phyloP scores from a whole-genome alignment of 1,140 invertebrate genomes.

The Drosophila nebulosa region DNA sequence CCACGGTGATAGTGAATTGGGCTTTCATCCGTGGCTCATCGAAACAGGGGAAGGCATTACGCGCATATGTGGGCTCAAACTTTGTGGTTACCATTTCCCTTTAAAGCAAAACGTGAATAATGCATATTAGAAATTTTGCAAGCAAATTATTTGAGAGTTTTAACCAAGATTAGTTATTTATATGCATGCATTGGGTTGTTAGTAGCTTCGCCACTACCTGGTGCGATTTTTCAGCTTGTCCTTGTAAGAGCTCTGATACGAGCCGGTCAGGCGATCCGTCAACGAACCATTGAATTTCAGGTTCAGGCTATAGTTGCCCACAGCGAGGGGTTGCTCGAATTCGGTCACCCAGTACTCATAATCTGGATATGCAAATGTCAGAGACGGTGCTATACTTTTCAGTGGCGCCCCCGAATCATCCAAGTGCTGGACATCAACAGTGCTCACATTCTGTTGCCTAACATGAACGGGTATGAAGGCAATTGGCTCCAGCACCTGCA shows the following conservation, averaged over 20 bases:
- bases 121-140: background rate
- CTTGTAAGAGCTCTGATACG: constrained; percentile 89
- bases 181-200: constrained; percentile 12
- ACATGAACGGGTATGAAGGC: constrained; percentile 87
- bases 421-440: constrained; percentile 50
- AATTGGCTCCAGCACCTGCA: constrained; percentile 84
- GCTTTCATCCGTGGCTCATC: constrained; percentile 98
- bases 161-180: constrained; percentile 6
- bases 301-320: constrained; percentile 84
- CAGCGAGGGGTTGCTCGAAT: constrained; percentile 81
- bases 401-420: constrained; percentile 50
- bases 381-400: constrained; percentile 41
- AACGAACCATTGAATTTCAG: constrained; percentile 88
- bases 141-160: background rate
- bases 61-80: constrained; percentile 96
- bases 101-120: constrained; percentile 44
- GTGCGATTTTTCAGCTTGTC: constrained; percentile 83
- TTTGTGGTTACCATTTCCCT: constrained; percentile 94
- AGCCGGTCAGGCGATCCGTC: constrained; percentile 86
- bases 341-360: constrained; percentile 87
- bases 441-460: constrained; percentile 81
- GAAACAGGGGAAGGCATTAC: constrained; percentile 96
- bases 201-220: constrained; percentile 82
- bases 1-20: constrained; percentile 89
- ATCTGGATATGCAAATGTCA: constrained; percentile 82